Evolutionary conservation across 2,888 invertebrate genomes (phyloP), one percentile per base, ranked within the genome.

Genomic region (Ochlodes sylvanus): DNA sequence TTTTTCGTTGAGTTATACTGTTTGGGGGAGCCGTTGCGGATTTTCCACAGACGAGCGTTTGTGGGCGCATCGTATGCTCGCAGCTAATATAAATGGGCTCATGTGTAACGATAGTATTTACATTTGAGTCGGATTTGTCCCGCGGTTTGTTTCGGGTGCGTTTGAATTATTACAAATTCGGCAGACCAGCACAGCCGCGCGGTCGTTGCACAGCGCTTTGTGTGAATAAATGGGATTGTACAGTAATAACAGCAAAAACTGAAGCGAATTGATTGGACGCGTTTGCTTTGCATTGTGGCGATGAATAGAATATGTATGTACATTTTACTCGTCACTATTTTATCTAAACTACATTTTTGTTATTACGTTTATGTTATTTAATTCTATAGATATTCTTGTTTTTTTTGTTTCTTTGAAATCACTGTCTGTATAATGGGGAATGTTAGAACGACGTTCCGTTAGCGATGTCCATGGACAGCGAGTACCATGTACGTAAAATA

Each of bases 51-150:
- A 34, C 44, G 54, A 55, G 10, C 52, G 52, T 32, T 67, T 61
- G 60, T 32, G 65, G 58, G 58, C 52, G 50, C 58, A 54, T 54
- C 65, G 58, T 52, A 65, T 58, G 58, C 58, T 65, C 57, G 32
- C 64, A 57, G 65, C 65, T 65, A 58, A 65, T 65, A 58, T 65
- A 65, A 65, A 65, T 56, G 65, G 65, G 52, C 52, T 66, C 58
- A 65, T 65, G 65, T 58, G 50, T 66, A 58, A 58, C 65, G 58
- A 57, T 65, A 65, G 65, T 65, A 58, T 65, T 65, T 65, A 57
- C 65, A 58, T 65, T 65, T 65, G 65, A 50, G 57, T 47, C 42
- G 65, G 50, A 58, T 65, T 58, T 65, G 65, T 57, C 57, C 57
- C 50, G 65, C 50, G 65, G 65, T 65, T 58, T 65, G 50, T 64